Base-by-base conservation (phyloP, 1,140 invertebrate species). In the Diachasma alloeum region DNA sequence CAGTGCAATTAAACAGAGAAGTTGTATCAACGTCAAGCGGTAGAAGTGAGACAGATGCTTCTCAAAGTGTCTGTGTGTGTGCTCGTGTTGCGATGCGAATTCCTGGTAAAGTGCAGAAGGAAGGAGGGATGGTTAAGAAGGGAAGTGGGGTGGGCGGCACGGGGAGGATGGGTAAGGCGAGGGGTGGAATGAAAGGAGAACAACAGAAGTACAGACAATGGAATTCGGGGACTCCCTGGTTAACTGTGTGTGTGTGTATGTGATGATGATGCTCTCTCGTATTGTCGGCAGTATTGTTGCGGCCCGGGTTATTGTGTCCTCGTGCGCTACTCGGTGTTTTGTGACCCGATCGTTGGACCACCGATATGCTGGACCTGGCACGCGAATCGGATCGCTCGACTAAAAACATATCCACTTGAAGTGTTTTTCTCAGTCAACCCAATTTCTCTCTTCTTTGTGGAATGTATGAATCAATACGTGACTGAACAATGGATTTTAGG, bases 161-260 rank as follows among this genome's bases (percentile, higher is more conserved):
- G 2, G 31, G 66, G 13, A 9, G n/a, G 15, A 66, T 26, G 19
- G 8, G 31, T 68, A 68, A 85, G 86, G 84, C 83, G 81, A 81
- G 80, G 82, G 81, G 22, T 42, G 31, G 53, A 63, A 85, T 86
- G 82, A 88, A 86, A 86, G 85, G 84, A 86, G 87, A 88, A 87
- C 85, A 87, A 85, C 85, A 85, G 82, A 86, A 82, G 84, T 84
- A 86, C 85, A 86, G 85, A 88, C 86, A 87, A 88, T 87, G 81
- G 86, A 86, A 87, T 87, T 82, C 83, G 86, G 81, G 48, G 63
- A 42, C 46, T 71, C 56, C 75, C 69, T 56, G 75, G 75, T 19
- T 48, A 59, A 75, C 42, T 75, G 0, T 75, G 39, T 36, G 66
- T 63, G 63, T 63, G 63, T 71, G 68, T 74, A 22, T 74, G 59